Conservation (phyloP, 2,888 invertebrate genomes). For the Microplitis manilae region DNA sequence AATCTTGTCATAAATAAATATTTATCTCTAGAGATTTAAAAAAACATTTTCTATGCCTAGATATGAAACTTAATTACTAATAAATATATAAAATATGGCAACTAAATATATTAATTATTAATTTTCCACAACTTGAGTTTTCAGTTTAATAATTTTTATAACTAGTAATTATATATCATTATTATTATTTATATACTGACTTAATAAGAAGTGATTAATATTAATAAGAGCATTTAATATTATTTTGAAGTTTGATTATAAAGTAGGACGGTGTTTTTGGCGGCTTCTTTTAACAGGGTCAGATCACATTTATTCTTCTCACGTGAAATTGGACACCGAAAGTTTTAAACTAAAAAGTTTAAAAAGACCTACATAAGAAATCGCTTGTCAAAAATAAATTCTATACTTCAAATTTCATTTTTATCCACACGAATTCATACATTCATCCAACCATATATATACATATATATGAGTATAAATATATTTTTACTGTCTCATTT, state of each 20-base stretch:
- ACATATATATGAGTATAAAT: too few relatives aligned
- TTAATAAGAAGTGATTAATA: neutral
- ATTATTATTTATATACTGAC: neutral
- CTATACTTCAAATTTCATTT: neutral
- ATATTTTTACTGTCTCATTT: neutral
- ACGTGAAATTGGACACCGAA: slow-evolving; percentile 32
- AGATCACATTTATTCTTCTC: slow-evolving; percentile 30
- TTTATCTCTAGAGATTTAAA: too few relatives aligned
- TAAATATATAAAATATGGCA: too few relatives aligned
- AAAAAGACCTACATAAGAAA: neutral
- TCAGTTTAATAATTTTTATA: too few relatives aligned
- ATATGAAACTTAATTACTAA: too few relatives aligned
- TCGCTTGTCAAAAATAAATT: neutral
- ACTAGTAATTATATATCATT: neutral
- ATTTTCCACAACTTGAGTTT: too few relatives aligned
- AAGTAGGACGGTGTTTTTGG: neutral
- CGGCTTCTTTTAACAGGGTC: slow-evolving; percentile 27
- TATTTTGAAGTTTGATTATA: neutral
- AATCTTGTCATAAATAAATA: too few relatives aligned
- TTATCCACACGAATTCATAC: too few relatives aligned
- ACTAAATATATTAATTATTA: too few relatives aligned
- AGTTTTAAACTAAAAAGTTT: slow-evolving; percentile 4
- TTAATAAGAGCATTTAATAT: neutral
- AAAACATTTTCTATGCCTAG: too few relatives aligned
- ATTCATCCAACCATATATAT: too few relatives aligned